Base-by-base conservation (phyloP, 2,888 invertebrate genomes). In the Zaprionus bogoriensis region DNA sequence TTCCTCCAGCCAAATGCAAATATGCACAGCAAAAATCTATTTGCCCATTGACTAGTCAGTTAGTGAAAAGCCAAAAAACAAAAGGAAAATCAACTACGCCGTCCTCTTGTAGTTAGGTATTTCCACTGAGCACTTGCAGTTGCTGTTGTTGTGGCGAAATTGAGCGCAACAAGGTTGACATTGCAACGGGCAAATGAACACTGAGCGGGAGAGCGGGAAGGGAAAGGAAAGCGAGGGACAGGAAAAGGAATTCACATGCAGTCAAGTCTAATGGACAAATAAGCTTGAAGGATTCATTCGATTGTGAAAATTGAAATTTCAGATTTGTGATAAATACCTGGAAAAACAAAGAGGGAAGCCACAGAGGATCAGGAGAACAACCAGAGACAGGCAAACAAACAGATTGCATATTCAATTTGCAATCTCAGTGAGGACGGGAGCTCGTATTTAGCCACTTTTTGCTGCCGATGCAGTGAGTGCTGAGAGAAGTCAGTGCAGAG, bases 271-370 rank as follows among this genome's bases (percentile, higher is more conserved):
- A 81, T 80, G 78, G 64, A 62, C 67, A 77, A 67, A 80, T 65
- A 67, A 66, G 63, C 47, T 19, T 44, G 46, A 41, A 50, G 48
- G 51, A 74, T 57, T 69, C 79, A 74, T 67, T 79, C 71, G 58
- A 71, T 74, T 79, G 76, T 69, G 65, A 63, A 79, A 79, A 82
- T 82, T 55, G 59, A 78, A 79, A 71, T 67, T 77, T 65, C 54
- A 62, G 79, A 78, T 78, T 65, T 75, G 51, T 60, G 59, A 76
- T 70, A 70, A 72, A 73, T 63, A 72, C 32, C 32, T 36, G 32
- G 14, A 17, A 9, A 36, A 36, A 14, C 14, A 36, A 36, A 30
- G 12, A 17, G 9, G 30, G 12, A 48, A 42, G 63, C 50, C 59
- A n/a, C 22, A 47, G 20, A 22, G 12, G 19, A 59, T 51, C n/a